Conservation (phyloP, 1,140 invertebrate species). For the Zaprionus taronus region DNA sequence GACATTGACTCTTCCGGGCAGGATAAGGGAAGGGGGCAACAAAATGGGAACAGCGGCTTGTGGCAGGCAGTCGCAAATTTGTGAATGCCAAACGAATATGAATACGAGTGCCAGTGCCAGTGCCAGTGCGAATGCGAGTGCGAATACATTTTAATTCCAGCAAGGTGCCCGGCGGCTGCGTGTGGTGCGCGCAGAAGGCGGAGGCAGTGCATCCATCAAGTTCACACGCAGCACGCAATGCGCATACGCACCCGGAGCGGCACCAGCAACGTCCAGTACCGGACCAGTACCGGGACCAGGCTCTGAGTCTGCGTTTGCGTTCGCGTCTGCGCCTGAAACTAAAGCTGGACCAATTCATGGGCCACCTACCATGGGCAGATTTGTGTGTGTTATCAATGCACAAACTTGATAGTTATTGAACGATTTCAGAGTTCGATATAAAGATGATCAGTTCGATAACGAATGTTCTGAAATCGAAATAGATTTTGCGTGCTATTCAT, state of each 20-base stretch:
- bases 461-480: too few species aligned
- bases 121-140: conserved; percentile 14
- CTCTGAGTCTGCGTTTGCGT: not conserved
- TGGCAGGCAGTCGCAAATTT: conserved; percentile 18
- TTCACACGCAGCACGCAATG: conserved; percentile 73
- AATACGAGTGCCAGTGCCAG: not conserved
- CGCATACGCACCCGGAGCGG: conserved; percentile 7
- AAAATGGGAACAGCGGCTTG: not conserved
- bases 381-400: not conserved
- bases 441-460: too few species aligned
- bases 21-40: not conserved
- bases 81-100: conserved; percentile 22
- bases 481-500: too few species aligned
- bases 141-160: conserved; percentile 67
- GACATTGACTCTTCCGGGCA: not conserved
- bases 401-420: too few species aligned
- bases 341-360: not conserved
- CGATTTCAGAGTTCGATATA: too few species aligned
- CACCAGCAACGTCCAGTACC: too few species aligned
- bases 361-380: conserved; percentile 15
- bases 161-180: conserved; percentile 51
- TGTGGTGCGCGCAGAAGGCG: conserved; percentile 39
- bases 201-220: conserved; percentile 77
- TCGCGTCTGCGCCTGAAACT: not conserved
- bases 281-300: not conserved